phyloP scores from a whole-genome alignment of 2,888 invertebrate species.

The Brachyptera putata region DNA sequence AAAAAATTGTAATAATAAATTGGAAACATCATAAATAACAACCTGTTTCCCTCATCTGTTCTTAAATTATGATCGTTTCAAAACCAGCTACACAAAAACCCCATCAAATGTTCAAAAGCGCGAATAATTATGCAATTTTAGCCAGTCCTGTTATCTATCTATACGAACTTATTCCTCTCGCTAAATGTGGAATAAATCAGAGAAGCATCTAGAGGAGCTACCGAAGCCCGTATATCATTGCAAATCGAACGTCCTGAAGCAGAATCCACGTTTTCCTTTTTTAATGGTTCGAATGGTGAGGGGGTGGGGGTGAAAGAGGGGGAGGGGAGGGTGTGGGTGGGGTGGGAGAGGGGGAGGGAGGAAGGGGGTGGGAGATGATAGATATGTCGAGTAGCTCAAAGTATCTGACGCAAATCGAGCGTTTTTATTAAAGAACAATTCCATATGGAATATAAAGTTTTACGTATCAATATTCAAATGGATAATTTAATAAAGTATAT shows the following conservation, averaged over 20 bases:
- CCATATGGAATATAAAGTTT: too few relatives aligned
- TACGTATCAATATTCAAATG: too few relatives aligned
- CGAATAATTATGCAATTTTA: constrained; percentile 15
- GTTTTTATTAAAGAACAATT: too few relatives aligned
- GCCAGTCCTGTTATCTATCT: background rate
- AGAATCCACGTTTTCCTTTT: constrained; percentile 11
- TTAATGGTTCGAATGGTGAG: constrained; percentile 12
- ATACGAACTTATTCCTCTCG: background rate
- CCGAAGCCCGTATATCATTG: constrained; percentile 10
- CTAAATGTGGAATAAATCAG: background rate
- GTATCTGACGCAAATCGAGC: too few relatives aligned
- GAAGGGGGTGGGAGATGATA: too few relatives aligned
- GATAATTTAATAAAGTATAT: too few relatives aligned
- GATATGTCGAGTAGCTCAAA: too few relatives aligned
- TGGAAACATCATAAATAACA: constrained; percentile 6
- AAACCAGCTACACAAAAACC: constrained; percentile 14
- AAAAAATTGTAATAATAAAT: too few relatives aligned
- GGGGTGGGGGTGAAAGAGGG: too few relatives aligned
- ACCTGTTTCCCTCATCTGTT: constrained; percentile 1
- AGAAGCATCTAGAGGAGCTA: background rate
- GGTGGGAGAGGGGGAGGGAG: too few relatives aligned
- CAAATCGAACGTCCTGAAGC: constrained; percentile 17
- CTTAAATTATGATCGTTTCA: background rate
- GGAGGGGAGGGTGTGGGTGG: too few relatives aligned
- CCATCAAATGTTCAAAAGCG: constrained; percentile 13